phyloP scores from a whole-genome alignment of 1,140 invertebrate species.

The Nasonia longicornis region DNA sequence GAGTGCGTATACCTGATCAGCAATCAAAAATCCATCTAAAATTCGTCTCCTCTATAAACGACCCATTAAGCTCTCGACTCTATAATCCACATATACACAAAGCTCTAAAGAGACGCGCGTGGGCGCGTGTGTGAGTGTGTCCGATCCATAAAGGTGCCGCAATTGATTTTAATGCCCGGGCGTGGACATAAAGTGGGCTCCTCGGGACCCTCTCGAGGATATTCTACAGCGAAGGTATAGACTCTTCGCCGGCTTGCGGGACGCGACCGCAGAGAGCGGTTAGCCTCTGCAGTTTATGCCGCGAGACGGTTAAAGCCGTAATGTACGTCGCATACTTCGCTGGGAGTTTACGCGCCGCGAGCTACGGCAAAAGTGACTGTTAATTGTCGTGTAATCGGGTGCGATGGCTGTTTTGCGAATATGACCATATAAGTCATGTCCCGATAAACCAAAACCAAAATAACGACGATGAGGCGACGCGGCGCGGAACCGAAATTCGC shows the following conservation, averaged over 20 bases:
- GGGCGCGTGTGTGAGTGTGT: constrained; percentile 27
- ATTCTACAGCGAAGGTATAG: constrained; percentile 14
- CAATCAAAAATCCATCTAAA: neutral
- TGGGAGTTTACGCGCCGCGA: neutral
- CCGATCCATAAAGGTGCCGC: constrained; percentile 58
- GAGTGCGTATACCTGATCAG: too few species aligned
- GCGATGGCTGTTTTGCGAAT: neutral
- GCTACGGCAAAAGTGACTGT: constrained; percentile 12
- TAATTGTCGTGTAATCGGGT: constrained; percentile 15
- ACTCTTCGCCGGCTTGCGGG: constrained; percentile 7
- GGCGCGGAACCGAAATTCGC: constrained; percentile 50
- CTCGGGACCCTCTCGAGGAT: constrained; percentile 17
- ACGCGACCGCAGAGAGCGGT: constrained; percentile 10
- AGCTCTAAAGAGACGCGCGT: neutral
- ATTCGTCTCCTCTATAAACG: neutral
- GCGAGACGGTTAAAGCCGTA: neutral
- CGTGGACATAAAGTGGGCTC: constrained; percentile 27
- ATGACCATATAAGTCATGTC: neutral
- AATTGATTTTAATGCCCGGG: constrained; percentile 60
- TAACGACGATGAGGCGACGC: neutral
- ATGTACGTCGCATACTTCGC: neutral
- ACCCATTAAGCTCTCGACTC: neutral
- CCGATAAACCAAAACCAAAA: too few species aligned
- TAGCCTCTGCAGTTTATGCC: constrained; percentile 40
- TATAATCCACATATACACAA: neutral